phyloP scores from a whole-genome alignment of 2,888 invertebrate species.

The Dromius quadrimaculatus region DNA sequence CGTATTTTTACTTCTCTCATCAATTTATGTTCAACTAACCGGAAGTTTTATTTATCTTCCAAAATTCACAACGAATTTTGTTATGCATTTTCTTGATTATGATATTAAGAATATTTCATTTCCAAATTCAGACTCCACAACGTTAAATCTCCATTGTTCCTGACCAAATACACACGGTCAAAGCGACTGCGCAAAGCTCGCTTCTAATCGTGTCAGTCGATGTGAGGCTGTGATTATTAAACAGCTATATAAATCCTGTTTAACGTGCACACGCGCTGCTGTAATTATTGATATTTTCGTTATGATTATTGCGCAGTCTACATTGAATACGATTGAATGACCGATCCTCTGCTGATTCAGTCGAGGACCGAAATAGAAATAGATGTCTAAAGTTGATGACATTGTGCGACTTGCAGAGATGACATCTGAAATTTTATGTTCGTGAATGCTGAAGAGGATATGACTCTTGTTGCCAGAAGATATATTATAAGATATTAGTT shows the following conservation, averaged over 20 bases:
- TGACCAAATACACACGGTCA: too few relatives aligned
- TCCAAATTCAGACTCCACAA: too few relatives aligned
- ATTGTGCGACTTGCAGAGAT: too few relatives aligned
- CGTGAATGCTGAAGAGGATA: too few relatives aligned
- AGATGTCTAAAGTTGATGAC: too few relatives aligned
- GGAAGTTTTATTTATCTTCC: constrained; percentile 40
- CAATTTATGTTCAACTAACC: constrained; percentile 44
- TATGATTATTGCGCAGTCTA: constrained; percentile 44
- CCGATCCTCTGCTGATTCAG: constrained; percentile 21
- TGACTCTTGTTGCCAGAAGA: too few relatives aligned
- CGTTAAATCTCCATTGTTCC: too few relatives aligned
- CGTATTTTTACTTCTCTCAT: constrained; percentile 36
- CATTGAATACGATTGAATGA: constrained; percentile 34
- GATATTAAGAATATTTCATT: too few relatives aligned
- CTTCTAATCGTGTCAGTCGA: constrained; percentile 38
- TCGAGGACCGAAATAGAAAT: constrained; percentile 6
- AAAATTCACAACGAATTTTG: constrained; percentile 32
- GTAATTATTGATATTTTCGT: constrained; percentile 46
- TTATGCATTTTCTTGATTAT: constrained; percentile 2
- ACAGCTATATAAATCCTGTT: constrained; percentile 25
- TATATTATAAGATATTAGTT: too few relatives aligned
- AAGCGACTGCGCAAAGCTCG: constrained; percentile 6
- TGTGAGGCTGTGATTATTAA: constrained; percentile 42
- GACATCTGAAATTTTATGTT: too few relatives aligned
- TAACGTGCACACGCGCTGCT: not conserved